Evolutionary conservation across 37 sponge, comb jelly and placozoan species (phyloP), one percentile per base, ranked within the genome.

Genomic region (Beroe forskalii): DNA sequence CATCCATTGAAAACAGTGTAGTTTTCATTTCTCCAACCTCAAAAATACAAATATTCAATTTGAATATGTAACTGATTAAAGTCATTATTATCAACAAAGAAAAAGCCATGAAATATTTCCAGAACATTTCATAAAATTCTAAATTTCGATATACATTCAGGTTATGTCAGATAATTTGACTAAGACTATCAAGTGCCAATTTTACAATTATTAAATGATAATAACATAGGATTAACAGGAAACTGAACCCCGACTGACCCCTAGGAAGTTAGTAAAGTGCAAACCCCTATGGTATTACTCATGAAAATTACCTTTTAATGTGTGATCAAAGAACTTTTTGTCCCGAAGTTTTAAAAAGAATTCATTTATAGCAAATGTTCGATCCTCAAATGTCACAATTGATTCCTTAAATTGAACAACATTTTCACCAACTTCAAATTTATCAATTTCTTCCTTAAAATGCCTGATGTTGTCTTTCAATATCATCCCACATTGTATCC

Each of bases 1-100:
- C 86, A 32, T n/a, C 40, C 86, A n/a, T 27, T 43, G 55, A 80
- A 80, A 3, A 80, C 86, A 42, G 86, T 23, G 35, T 80, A 80
- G 0, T 43, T 80, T 37, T 80, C 86, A 42, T 80, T 25, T 80
- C 86, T 17, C 86, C 86, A 80, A 22, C 86, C 86, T 69, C 28
- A 63, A 3, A n/a, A 63, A 63, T n/a, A 63, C 4, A 63, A 19
- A 3, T 4, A 28, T 63, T 28, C 24, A 19, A 19, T 63, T 63
- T 63, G n/a, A n/a, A n/a, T n/a, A n/a, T n/a, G n/a, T n/a, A n/a
- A n/a, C n/a, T n/a, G n/a, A n/a, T n/a, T n/a, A n/a, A n/a, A n/a
- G n/a, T n/a, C n/a, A n/a, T n/a, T n/a, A n/a, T n/a, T n/a, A n/a
- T n/a, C n/a, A n/a, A n/a, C n/a, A n/a, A n/a, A n/a, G n/a, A n/a